A percentile compares a stretch with the other conserved stretches of the same genome.
Evolutionary conservation across 2,888 invertebrate genomes (phyloP).

Genomic region (Clostera curtula): DNA sequence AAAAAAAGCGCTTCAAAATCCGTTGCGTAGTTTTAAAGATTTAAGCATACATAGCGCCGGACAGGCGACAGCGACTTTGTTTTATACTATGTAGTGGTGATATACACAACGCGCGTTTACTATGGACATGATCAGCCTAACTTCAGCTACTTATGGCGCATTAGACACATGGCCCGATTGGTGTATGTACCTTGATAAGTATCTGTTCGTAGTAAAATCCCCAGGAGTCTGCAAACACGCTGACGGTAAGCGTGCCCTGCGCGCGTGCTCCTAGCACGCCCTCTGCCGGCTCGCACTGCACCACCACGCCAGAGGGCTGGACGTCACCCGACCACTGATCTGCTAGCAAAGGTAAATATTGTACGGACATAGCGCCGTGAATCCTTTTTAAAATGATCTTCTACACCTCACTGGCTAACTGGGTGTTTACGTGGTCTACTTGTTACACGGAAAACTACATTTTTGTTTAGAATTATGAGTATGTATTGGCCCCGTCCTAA

Average conservation of each 20-base stretch:
- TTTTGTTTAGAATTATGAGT: no score
- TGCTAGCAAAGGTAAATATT: constrained; percentile 8
- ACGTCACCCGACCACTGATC: constrained; percentile 34
- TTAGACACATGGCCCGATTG: neutral
- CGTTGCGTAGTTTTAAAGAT: no score
- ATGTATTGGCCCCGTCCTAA: no score
- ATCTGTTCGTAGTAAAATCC: constrained; percentile 52
- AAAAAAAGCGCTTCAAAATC: no score
- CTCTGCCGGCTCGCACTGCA: constrained; percentile 26
- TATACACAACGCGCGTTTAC: no score
- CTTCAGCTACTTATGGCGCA: neutral
- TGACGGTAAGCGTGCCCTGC: constrained; percentile 20
- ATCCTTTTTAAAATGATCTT: neutral
- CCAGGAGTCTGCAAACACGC: constrained; percentile 48
- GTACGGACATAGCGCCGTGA: neutral
- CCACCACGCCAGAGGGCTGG: constrained; percentile 27
- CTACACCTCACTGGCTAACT: no score
- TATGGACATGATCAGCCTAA: no score
- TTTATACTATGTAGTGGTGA: no score
- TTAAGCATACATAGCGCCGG: no score
- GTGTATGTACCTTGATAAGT: constrained; percentile 33
- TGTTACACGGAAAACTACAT: no score
- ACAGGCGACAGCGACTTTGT: no score
- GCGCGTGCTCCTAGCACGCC: constrained; percentile 23
- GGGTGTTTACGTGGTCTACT: no score